Base-by-base conservation (phyloP, 2,888 invertebrate species). In the Phortica okadai region DNA sequence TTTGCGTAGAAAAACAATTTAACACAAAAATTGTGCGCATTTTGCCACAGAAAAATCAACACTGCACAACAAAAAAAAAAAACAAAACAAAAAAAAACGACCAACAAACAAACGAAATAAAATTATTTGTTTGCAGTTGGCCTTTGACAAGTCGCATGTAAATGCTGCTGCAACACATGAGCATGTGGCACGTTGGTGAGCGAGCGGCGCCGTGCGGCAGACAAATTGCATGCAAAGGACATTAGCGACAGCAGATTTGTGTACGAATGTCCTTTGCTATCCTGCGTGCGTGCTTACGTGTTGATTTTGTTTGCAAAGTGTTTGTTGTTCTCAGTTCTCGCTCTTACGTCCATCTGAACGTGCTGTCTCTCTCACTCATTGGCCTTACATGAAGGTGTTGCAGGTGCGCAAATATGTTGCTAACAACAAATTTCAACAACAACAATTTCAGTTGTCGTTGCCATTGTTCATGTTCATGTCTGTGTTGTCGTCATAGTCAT, bases 1-100 rank as follows among this genome's bases (percentile, higher is more conserved):
- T 88, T 88, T 88, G 84, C 87, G 85, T 88, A 81, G 80, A 83
- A 86, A 88, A 88, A 88, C 87, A 88, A 88, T 88, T 88, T 85
- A 86, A 84, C 86, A 82, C 84, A 82, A 85, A 86, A 87, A 85
- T 85, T 82, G 84, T 83, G 79, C 79, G 79, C 87, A 87, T 85
- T 85, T 83, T 50, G 50, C 50, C 50, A 50, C 50, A 50, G 50
- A 50, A 14, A 33, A 33, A 33, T 33, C 33, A 83, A 84, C 85
- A 85, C 84, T 83, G 84, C 83, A 84, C 78, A 79, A 86, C 2
- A 50, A 8, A 50, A 50, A 50, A 50, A 50, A 50, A 3, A 6
- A 16, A 16, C 25, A 59, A 59, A 59, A 59, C 16, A 59, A 59
- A 11, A 21, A 59, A 21, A 21, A 59, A 14, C 59, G 8, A 59